Evolutionary conservation across 2,797 vertebrate genomes (phyloP).

Genomic region (Delichon dasypus): DNA sequence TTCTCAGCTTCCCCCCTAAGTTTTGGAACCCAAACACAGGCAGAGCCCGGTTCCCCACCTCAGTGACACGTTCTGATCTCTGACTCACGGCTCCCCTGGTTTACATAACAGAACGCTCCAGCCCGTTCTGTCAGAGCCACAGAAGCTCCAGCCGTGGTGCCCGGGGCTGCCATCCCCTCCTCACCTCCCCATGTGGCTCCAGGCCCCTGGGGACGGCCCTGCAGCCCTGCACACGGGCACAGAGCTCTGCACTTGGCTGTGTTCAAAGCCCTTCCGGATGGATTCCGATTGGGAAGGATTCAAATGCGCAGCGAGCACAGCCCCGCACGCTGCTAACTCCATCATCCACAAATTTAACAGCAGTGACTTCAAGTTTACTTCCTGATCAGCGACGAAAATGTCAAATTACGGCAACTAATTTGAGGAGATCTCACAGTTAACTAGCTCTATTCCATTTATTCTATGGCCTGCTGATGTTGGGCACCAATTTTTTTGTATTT

Average conservation of each 20-base stretch:
- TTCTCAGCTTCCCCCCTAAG: not conserved
- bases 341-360: constrained; percentile 52
- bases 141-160: not conserved
- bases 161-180: not conserved
- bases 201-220: not conserved
- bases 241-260: not conserved
- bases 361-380: constrained; percentile 56
- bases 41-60: not conserved
- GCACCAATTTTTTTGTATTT: not conserved
- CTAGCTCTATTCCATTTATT: not conserved
- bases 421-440: constrained; percentile 42
- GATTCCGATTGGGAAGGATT: not conserved
- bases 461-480: not conserved
- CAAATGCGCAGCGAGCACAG: not conserved
- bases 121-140: not conserved
- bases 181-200: rapidly evolving
- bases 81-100: constrained; percentile 9
- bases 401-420: constrained; percentile 54
- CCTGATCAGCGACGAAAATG: constrained; percentile 60
- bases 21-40: not conserved
- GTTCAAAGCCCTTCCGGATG: not conserved
- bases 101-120: not conserved
- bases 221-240: not conserved
- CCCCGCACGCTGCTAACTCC: constrained; percentile 7
- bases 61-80: not conserved